phyloP scores from a whole-genome alignment of 1,140 invertebrate species.

The Paracyclopina nana region DNA sequence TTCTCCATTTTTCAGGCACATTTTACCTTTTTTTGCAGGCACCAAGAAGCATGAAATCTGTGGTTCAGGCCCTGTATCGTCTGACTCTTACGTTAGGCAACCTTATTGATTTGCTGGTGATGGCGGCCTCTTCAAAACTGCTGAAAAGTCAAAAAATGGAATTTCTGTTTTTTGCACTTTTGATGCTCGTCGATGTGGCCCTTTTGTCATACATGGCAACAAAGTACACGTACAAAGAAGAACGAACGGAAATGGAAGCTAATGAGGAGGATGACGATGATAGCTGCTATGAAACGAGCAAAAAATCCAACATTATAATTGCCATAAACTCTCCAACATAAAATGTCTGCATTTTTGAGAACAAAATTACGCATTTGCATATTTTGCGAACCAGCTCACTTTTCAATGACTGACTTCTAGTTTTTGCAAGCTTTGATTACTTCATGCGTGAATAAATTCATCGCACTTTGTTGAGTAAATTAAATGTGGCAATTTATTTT shows the following conservation, averaged over 20 bases:
- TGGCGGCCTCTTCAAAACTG: constrained; percentile 35
- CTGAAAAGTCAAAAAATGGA: constrained; percentile 44
- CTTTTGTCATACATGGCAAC: constrained; percentile 53
- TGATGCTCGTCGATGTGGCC: constrained; percentile 62
- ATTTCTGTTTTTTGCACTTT: constrained; percentile 63
- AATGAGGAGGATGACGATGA: not conserved
- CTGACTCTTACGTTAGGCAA: constrained; percentile 77
- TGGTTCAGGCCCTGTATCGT: constrained; percentile 70
- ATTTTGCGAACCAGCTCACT: too few species aligned
- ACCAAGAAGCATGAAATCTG: constrained; percentile 73
- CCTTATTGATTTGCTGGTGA: constrained; percentile 64
- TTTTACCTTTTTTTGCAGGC: constrained; percentile 39
- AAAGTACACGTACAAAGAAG: constrained; percentile 28
- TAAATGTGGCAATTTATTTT: too few species aligned
- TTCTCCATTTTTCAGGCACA: too few species aligned
- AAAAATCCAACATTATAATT: too few species aligned
- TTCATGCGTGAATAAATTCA: too few species aligned
- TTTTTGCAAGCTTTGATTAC: too few species aligned
- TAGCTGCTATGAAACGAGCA: not conserved
- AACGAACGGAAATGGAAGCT: constrained; percentile 10
- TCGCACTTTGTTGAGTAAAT: too few species aligned
- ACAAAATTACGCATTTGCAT: not conserved
- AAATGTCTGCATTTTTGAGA: not conserved
- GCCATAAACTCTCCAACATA: not conserved
- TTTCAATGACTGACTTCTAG: too few species aligned